Evolutionary conservation across 2,888 invertebrate species (phyloP).

Genomic region (Xiphydria camelus): DNA sequence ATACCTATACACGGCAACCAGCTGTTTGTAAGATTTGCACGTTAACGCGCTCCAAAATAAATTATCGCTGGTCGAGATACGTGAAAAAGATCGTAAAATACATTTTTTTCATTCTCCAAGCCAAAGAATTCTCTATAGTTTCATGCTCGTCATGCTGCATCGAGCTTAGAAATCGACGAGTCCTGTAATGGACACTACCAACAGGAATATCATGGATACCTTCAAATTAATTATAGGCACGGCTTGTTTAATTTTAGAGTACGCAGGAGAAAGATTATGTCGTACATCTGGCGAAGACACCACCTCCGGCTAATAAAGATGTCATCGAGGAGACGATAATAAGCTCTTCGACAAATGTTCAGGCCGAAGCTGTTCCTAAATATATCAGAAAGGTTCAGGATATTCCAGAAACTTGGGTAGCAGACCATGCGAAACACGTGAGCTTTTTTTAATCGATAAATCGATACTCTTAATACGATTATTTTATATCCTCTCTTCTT

Average conservation of each 20-base stretch:
- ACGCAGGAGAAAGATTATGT: conserved; percentile 73
- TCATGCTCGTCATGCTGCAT: too few species aligned
- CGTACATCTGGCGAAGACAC: conserved; percentile 79
- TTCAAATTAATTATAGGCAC: too few species aligned
- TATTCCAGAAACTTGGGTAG: conserved; percentile 71
- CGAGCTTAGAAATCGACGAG: too few species aligned
- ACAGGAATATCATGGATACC: too few species aligned
- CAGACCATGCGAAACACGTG: conserved; percentile 81
- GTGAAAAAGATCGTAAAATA: too few species aligned
- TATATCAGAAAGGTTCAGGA: conserved; percentile 61
- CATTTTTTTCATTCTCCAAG: too few species aligned
- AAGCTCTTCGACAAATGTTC: conserved; percentile 52
- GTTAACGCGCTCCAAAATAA: background rate
- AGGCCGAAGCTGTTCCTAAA: conserved; percentile 51
- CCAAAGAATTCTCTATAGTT: too few species aligned
- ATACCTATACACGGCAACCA: background rate
- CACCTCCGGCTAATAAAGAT: conserved; percentile 61
- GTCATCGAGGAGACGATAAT: conserved; percentile 54
- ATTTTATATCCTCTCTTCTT: conserved; percentile 16
- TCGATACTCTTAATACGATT: too few species aligned
- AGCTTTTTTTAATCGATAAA: conserved; percentile 14
- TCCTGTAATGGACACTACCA: too few species aligned
- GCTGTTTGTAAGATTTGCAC: background rate
- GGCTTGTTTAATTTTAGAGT: conserved; percentile 59
- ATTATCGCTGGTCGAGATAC: too few species aligned